Percentiles rank a stretch among this genome's conserved stretches.
These are phyloP conservation scores for Drosophila koepferae DNA, from an alignment of 2,888 invertebrate genomes.

Conservation along the genomic window DNA sequence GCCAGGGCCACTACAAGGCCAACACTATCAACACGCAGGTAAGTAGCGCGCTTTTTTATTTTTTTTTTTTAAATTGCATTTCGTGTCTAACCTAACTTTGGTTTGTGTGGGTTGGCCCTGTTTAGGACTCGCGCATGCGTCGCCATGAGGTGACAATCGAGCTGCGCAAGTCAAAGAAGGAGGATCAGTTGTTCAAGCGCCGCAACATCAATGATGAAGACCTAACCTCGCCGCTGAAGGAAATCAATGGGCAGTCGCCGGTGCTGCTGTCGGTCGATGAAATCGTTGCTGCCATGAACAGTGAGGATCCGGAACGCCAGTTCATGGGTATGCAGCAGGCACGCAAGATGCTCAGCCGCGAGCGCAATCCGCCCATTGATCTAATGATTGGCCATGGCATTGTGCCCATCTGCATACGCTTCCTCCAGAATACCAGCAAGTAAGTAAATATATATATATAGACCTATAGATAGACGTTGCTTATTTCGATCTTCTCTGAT, in stretches of 20 bases:
- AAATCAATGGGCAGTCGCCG: constrained; percentile 85
- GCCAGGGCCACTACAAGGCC: constrained; percentile 92
- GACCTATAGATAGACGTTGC: too few relatives aligned
- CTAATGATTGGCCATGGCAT: constrained; percentile 93
- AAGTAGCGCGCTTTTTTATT: constrained; percentile 73
- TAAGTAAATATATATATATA: constrained; percentile 83
- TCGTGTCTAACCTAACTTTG: constrained; percentile 57
- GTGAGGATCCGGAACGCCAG: constrained; percentile 87
- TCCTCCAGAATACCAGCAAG: constrained; percentile 90
- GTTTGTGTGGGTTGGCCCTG: too few relatives aligned
- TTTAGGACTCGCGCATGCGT: constrained; percentile 90
- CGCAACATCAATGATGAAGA: constrained; percentile 90
- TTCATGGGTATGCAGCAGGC: constrained; percentile 92
- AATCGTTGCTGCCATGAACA: constrained; percentile 90
- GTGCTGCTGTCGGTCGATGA: constrained; percentile 88
- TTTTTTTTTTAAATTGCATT: background rate
- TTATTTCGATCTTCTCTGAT: background rate
- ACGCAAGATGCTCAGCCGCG: constrained; percentile 94
- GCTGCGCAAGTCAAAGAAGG: constrained; percentile 95
- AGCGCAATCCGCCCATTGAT: constrained; percentile 96
- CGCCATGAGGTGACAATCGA: constrained; percentile 96
- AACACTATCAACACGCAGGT: constrained; percentile 91
- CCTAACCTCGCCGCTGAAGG: constrained; percentile 86
- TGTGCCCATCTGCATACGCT: constrained; percentile 92
- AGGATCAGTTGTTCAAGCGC: constrained; percentile 96